Conservation (phyloP, 2,113 vertebrate genomes). For the Colossoma macropomum region DNA sequence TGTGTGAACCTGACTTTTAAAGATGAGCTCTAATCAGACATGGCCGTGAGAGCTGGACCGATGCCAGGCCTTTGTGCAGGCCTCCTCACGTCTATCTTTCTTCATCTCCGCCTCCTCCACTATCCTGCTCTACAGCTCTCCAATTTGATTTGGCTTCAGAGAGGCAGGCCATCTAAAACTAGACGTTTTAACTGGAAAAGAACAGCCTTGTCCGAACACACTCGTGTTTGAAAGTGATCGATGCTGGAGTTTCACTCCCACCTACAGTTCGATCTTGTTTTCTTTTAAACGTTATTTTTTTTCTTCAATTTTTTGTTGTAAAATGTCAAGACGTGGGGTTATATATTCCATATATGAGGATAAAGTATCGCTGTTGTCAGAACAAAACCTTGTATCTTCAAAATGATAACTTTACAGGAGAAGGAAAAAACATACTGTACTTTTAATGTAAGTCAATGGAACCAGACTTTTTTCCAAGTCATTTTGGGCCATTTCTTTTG, state of each 20-base stretch:
- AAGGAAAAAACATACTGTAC: too few relatives aligned
- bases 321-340: too few relatives aligned
- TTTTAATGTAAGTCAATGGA: too few relatives aligned
- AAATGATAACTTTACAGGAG: too few relatives aligned
- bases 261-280: background rate
- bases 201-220: slow-evolving; percentile 40
- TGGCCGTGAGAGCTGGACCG: slow-evolving; percentile 26
- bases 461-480: too few relatives aligned
- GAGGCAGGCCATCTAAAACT: slow-evolving; percentile 39
- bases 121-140: slow-evolving; percentile 3
- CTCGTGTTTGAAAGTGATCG: slow-evolving; percentile 43
- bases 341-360: too few relatives aligned
- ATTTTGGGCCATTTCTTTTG: too few relatives aligned
- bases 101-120: slow-evolving; percentile 30
- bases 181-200: slow-evolving; percentile 47
- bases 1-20: slow-evolving; percentile 46
- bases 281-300: background rate
- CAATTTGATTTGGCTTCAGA: slow-evolving; percentile 43
- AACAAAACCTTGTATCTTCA: too few relatives aligned
- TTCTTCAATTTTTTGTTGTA: too few relatives aligned
- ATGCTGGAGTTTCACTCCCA: slow-evolving; percentile 31
- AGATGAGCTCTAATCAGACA: slow-evolving; percentile 43
- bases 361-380: too few relatives aligned
- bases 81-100: background rate
- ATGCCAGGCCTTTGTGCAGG: slow-evolving; percentile 39